Evolutionary conservation across 2,797 vertebrate species (phyloP).

Genomic region (Sebastes diploproa): DNA sequence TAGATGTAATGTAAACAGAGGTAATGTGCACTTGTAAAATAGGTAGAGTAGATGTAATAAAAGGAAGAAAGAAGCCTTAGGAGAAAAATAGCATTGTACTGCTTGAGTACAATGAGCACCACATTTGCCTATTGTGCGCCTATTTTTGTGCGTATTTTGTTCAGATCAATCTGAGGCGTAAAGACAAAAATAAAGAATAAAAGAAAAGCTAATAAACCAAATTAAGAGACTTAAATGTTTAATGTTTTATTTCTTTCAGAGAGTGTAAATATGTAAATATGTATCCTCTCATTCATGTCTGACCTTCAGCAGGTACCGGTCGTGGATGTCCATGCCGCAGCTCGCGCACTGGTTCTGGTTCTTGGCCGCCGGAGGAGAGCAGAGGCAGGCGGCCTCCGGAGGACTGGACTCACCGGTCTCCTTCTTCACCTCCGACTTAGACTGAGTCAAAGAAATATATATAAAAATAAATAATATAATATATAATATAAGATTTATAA

Average conservation of each 20-base stretch:
- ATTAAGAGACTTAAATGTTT: too few species aligned
- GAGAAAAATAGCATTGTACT: background rate
- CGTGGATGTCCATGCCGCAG: slow-evolving; percentile 93
- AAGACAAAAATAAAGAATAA: background rate
- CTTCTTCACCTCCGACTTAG: slow-evolving; percentile 92
- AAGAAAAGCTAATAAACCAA: background rate
- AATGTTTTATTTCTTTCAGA: too few species aligned
- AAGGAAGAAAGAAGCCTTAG: background rate
- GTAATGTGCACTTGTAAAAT: too few species aligned
- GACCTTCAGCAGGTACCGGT: slow-evolving; percentile 94
- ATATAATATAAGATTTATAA: too few species aligned
- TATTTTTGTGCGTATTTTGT: background rate
- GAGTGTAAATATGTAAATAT: background rate
- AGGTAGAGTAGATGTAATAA: too few species aligned
- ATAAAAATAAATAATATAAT: too few species aligned
- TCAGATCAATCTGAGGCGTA: background rate
- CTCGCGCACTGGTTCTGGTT: slow-evolving; percentile 95
- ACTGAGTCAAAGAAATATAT: slow-evolving; percentile 72
- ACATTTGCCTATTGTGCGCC: background rate
- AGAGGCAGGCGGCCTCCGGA: slow-evolving; percentile 89
- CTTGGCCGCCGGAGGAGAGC: slow-evolving; percentile 90
- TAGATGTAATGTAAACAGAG: too few species aligned
- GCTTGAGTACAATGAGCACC: background rate
- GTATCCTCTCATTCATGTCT: background rate
- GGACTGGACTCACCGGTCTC: slow-evolving; percentile 86